Evolutionary conservation across 2,113 vertebrate genomes (phyloP).

Genomic region (Microcebus jonahi): DNA sequence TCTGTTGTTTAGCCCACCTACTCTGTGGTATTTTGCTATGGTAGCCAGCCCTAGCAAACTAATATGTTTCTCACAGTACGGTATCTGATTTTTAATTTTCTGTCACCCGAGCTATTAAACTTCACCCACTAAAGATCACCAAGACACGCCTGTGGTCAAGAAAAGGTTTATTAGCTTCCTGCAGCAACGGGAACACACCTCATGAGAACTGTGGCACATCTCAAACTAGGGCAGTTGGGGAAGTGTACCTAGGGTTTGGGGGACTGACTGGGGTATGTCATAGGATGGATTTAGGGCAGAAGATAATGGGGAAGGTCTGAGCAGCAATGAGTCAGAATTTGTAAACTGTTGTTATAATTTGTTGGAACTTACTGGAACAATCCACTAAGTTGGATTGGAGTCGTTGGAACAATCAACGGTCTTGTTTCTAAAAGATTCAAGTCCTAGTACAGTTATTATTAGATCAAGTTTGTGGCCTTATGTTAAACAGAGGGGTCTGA

Average conservation of each 20-base stretch:
- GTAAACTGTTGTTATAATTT: not conserved
- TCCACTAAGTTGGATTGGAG: not conserved
- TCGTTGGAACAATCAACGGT: too few species aligned
- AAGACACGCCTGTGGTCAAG: not conserved
- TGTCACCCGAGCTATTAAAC: not conserved
- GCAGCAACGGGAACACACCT: not conserved
- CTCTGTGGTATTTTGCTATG: not conserved
- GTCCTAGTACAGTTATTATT: not conserved
- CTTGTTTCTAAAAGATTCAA: not conserved
- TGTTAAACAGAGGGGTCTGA: not conserved
- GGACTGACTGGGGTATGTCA: not conserved
- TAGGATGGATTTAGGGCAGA: not conserved
- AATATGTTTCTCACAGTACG: not conserved
- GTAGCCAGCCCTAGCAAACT: not conserved
- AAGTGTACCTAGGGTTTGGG: not conserved
- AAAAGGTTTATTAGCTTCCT: not conserved
- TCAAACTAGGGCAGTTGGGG: not conserved
- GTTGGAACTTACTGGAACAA: not conserved
- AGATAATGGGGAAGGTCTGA: not conserved
- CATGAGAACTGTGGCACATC: not conserved
- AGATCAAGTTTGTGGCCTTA: not conserved
- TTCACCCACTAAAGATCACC: not conserved
- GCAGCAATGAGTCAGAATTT: not conserved
- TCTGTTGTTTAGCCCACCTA: not conserved
- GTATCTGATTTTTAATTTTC: not conserved